Evolutionary conservation across 2,888 invertebrate genomes (phyloP).

Genomic region (Lithophane ornitopus): DNA sequence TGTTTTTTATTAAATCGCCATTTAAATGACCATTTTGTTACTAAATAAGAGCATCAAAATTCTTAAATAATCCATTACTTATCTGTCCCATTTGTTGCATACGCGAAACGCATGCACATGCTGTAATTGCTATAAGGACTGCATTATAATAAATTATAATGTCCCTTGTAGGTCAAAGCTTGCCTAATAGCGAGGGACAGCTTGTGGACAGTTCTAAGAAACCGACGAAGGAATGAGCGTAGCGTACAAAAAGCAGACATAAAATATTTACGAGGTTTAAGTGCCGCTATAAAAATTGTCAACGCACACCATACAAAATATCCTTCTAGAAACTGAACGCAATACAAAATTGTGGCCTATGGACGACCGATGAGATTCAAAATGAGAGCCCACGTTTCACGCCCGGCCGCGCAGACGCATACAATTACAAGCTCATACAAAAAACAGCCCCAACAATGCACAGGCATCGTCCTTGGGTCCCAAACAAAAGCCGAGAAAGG

Average conservation of each 20-base stretch:
- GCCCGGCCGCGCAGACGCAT: slow-evolving; percentile 87
- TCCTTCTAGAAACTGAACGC: slow-evolving; percentile 60
- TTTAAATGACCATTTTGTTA: slow-evolving; percentile 12
- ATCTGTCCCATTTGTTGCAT: slow-evolving; percentile 7
- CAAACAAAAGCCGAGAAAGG: slow-evolving; percentile 90
- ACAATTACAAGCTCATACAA: slow-evolving; percentile 86
- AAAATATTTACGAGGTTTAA: slow-evolving; percentile 73
- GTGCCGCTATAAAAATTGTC: slow-evolving; percentile 76
- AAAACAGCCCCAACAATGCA: slow-evolving; percentile 86
- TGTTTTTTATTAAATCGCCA: not conserved
- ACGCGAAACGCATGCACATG: slow-evolving; percentile 1
- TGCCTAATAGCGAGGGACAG: slow-evolving; percentile 40
- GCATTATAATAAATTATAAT: slow-evolving; percentile 47
- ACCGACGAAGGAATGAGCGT: slow-evolving; percentile 58
- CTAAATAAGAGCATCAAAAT: slow-evolving; percentile 10
- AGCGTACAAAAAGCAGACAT: slow-evolving; percentile 69
- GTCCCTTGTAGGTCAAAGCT: slow-evolving; percentile 54
- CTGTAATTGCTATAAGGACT: slow-evolving; percentile 26
- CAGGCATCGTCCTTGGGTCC: slow-evolving; percentile 87
- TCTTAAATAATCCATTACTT: slow-evolving; percentile 8
- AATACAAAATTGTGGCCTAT: slow-evolving; percentile 75
- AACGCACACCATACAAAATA: slow-evolving; percentile 62
- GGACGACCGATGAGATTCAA: slow-evolving; percentile 74
- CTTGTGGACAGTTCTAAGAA: slow-evolving; percentile 68
- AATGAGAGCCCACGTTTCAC: slow-evolving; percentile 81